Percentiles rank a stretch among this genome's conserved stretches.
These are phyloP conservation scores for Elaeidobius kamerunicus DNA, from an alignment of 2,888 invertebrate genomes.

Conservation along the genomic window DNA sequence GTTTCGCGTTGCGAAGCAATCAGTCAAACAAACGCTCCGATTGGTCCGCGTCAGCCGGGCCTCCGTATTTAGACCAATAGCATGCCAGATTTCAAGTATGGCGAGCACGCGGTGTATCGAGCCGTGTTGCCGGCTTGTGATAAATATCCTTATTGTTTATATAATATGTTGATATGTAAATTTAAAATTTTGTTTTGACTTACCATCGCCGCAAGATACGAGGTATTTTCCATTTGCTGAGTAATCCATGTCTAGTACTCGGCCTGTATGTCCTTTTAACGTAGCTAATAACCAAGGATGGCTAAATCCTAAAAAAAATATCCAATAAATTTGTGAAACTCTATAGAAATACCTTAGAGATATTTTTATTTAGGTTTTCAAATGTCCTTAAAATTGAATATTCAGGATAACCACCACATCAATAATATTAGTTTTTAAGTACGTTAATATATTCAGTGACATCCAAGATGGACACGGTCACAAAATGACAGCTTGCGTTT, in stretches of 20 bases:
- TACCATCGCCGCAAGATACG: constrained; percentile 82
- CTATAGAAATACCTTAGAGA: not conserved
- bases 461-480: too few species aligned
- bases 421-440: not conserved
- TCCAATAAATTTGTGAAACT: not conserved
- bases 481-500: too few species aligned
- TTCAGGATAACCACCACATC: not conserved
- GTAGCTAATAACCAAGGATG: constrained; percentile 79
- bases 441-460: too few species aligned
- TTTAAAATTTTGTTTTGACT: constrained; percentile 42
- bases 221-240: constrained; percentile 84
- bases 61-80: too few species aligned
- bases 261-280: constrained; percentile 78
- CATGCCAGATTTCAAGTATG: too few species aligned
- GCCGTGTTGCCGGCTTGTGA: constrained; percentile 1
- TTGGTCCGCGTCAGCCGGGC: too few species aligned
- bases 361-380: too few species aligned
- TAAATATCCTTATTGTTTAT: too few species aligned
- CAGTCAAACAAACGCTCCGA: too few species aligned
- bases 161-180: not conserved
- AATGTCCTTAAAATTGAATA: not conserved
- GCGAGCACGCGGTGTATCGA: not conserved
- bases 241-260: constrained; percentile 74
- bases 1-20: too few species aligned
- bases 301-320: constrained; percentile 34